Evolutionary conservation across 53 echinoderm and acorn worm genomes (phyloP), one percentile per base, ranked within the genome.

Genomic region (Astropecten irregularis): DNA sequence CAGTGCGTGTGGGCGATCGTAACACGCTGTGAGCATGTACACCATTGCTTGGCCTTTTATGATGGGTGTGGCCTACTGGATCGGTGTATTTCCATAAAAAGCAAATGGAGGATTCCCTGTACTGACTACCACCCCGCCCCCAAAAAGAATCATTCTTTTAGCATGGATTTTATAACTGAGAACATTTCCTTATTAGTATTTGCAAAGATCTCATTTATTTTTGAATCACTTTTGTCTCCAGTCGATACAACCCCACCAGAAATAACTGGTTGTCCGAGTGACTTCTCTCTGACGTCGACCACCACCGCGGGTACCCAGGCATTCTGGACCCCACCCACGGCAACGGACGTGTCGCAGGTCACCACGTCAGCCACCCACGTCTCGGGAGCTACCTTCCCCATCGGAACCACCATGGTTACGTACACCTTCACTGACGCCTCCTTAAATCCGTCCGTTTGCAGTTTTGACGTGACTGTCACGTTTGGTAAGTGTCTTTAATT

Each of bases 381-480:
- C 37, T 72, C 90, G 9, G 90, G 85, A 26, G 50, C 36, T 29
- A 25, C 47, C 15, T 73, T 85, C 58, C 40, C 71, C 0, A 71
- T 86, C 9, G 81, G 69, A 13, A 76, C 68, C 1, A 76, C 76
- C 23, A 31, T 27, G 6, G 89, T 92, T 14, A 70, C 48, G 27
- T 92, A 92, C 55, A 76, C 63, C 27, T 89, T 85, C 57, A 55
- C 53, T 19, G 92, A 92, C 60, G 33, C 29, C 2, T 69, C 71
- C 27, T 77, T 77, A 36, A 92, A 92, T 42, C 22, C 38, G 21
- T 76, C 68, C 6, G 25, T 23, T 0, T 92, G 92, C 46, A 19
- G 32, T 14, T 92, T 92, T 55, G 28, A 33, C 44, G 86, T 92
- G 50, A 83, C 64, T 14, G 71, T 92, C 4, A 49, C 49, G 71